Percentiles rank a stretch among this genome's conserved stretches.
Evolutionary conservation across 2,797 vertebrate species (phyloP).

Genomic region (Petrocephalus schoutedeni): DNA sequence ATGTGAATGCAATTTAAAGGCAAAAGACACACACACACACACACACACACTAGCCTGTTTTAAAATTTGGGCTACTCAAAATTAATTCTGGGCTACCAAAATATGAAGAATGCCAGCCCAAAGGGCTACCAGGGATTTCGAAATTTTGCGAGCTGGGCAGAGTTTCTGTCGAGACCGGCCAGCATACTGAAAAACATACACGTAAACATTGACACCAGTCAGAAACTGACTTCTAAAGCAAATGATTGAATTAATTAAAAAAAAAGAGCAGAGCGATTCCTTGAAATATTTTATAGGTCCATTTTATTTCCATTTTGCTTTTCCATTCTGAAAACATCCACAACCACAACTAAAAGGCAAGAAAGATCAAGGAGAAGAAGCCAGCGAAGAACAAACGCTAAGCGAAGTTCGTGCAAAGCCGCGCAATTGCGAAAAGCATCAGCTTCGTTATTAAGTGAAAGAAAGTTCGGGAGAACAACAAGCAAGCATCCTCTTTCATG

Average conservation of each 20-base stretch:
- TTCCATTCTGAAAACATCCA: slow-evolving; percentile 33
- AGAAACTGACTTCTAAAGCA: slow-evolving; percentile 22
- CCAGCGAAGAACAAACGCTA: slow-evolving; percentile 38
- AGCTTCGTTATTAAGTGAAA: neutral
- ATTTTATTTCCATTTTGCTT: slow-evolving; percentile 32
- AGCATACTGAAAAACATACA: neutral
- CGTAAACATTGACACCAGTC: neutral
- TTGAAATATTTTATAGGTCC: slow-evolving; percentile 30
- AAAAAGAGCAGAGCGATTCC: slow-evolving; percentile 29
- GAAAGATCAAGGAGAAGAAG: slow-evolving; percentile 25
- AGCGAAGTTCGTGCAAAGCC: slow-evolving; percentile 24
- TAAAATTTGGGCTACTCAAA: neutral
- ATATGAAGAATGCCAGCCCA: too few relatives aligned
- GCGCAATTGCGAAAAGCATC: slow-evolving; percentile 21
- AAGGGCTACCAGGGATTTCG: neutral
- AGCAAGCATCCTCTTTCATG: neutral
- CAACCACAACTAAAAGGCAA: slow-evolving; percentile 30
- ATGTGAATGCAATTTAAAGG: neutral
- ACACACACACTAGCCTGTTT: neutral
- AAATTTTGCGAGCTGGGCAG: neutral
- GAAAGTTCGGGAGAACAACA: neutral
- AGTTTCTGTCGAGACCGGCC: neutral
- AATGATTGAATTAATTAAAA: slow-evolving; percentile 37
- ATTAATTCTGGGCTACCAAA: neutral
- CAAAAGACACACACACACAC: neutral